These are phyloP conservation scores for Ischnura elegans DNA, from an alignment of 2,888 invertebrate species.

Conservation along the genomic window DNA sequence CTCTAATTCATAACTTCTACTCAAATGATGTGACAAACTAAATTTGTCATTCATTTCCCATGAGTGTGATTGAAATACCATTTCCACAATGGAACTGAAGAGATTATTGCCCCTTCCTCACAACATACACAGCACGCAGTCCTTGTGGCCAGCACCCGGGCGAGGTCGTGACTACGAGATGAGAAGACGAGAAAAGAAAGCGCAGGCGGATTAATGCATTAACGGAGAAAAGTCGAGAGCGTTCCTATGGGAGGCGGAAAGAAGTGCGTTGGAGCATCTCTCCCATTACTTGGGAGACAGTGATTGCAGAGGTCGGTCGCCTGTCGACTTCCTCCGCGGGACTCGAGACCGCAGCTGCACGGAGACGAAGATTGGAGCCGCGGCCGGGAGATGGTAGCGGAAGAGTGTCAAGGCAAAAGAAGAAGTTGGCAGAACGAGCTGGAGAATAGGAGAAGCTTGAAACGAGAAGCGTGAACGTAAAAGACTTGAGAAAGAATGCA, in stretches of 20 bases:
- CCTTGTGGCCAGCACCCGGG: not conserved
- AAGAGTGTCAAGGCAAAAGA: not conserved
- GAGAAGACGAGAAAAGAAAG: slow-evolving; percentile 28
- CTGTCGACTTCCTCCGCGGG: not conserved
- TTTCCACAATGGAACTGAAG: too few relatives aligned
- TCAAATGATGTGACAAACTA: too few relatives aligned
- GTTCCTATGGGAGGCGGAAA: not conserved
- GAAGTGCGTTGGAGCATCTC: not conserved
- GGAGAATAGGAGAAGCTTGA: not conserved
- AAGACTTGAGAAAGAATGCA: not conserved
- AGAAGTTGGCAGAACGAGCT: not conserved
- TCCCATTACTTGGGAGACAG: not conserved
- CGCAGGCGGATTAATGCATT: slow-evolving; percentile 10
- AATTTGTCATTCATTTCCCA: too few relatives aligned
- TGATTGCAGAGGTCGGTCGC: slow-evolving; percentile 10
- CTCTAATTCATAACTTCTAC: too few relatives aligned
- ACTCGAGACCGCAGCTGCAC: slow-evolving; percentile 7
- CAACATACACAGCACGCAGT: not conserved
- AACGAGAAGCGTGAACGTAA: not conserved
- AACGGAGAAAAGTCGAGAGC: not conserved
- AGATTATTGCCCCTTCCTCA: too few relatives aligned
- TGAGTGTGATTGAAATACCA: too few relatives aligned
- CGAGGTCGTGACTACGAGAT: not conserved
- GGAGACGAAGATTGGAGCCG: not conserved
- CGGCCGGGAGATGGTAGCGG: not conserved